A percentile compares a stretch with the other conserved stretches of the same genome.
These are phyloP conservation scores for Galaxias olidus DNA, from an alignment of 2,797 vertebrate species.

Conservation along the genomic window DNA sequence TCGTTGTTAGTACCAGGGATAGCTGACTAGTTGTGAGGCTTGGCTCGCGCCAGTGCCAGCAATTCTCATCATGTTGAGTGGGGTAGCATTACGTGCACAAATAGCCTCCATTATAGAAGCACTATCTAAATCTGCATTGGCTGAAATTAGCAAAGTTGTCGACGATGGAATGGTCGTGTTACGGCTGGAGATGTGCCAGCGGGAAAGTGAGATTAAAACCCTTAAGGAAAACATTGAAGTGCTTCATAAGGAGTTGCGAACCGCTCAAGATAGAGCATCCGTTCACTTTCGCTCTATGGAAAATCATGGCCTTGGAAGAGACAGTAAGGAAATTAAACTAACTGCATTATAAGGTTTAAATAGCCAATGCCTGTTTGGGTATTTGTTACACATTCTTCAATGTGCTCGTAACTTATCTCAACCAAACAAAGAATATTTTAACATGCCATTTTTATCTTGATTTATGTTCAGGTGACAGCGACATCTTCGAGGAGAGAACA, in stretches of 20 bases:
- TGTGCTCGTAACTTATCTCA: too few relatives aligned
- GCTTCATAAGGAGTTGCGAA: constrained; percentile 66
- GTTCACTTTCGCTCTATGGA: constrained; percentile 25
- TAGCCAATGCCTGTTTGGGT: too few relatives aligned
- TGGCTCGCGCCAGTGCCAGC: too few relatives aligned
- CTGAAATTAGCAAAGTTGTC: constrained; percentile 73
- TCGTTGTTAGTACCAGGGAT: too few relatives aligned
- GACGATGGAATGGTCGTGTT: constrained; percentile 73
- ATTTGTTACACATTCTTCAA: too few relatives aligned
- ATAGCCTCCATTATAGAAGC: constrained; percentile 73
- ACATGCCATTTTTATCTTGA: too few relatives aligned
- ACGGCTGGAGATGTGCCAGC: constrained; percentile 67
- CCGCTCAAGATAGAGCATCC: constrained; percentile 28
- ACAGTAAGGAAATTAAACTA: too few relatives aligned
- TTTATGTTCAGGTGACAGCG: too few relatives aligned
- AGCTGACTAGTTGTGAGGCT: too few relatives aligned
- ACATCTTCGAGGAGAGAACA: too few relatives aligned
- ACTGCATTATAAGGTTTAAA: too few relatives aligned
- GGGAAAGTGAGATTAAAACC: constrained; percentile 66
- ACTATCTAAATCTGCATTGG: constrained; percentile 71
- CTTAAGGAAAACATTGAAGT: constrained; percentile 67
- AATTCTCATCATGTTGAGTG: constrained; percentile 75
- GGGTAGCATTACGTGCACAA: constrained; percentile 66
- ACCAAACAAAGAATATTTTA: too few relatives aligned
- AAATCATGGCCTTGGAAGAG: constrained; percentile 8